Base-by-base conservation (phyloP, 2,888 invertebrate genomes). In the Hedya salicella region DNA sequence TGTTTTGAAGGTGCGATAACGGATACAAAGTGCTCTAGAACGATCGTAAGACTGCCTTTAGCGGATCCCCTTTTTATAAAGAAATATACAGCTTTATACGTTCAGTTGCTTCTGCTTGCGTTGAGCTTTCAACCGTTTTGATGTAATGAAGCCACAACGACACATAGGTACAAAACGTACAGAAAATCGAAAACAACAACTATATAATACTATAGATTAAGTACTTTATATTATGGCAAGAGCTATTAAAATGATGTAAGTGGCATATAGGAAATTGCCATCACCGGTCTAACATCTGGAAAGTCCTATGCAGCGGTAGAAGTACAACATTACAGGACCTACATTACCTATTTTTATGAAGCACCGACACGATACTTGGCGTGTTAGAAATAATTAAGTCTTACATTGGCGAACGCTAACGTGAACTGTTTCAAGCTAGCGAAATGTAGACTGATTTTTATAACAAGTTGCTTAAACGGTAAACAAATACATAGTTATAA, bases 351-450 rank as follows among this genome's bases (percentile, higher is more conserved):
- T 44, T 64, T 50, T 64, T 52, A 64, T 52, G 42, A 57, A 46
- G 21, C 46, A 2, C 30, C 39, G 46, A 42, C 67, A 59, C 62
- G 63, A 63, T 44, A 63, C 40, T 14, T 67, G 50, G 63, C 67
- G 67, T 67, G 67, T 39, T 36, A 9, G 13, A 21, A 62, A 62
- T 67, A 67, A 67, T 67, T 63, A 67, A 62, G 62, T 48, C 19
- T 53, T 60, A 48, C 63, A 21, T 21, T 40, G 46, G 44, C n/a
- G n/a, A 8, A 44, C 32, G 11, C 44, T 57, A 19, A 32, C 16
- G 8, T 32, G 13, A 14, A 39, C 39, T 21, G 39, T 21, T 40
- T 53, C 8, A 39, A 9, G 17, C 17, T 14, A 13, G 39, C 8
- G 36, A 11, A 36, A 13, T 36, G 36, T 36, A 36, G 9, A 1